Base-by-base conservation (phyloP, 53 echinoderm and acorn worm genomes). In the Stichopus horrens region DNA sequence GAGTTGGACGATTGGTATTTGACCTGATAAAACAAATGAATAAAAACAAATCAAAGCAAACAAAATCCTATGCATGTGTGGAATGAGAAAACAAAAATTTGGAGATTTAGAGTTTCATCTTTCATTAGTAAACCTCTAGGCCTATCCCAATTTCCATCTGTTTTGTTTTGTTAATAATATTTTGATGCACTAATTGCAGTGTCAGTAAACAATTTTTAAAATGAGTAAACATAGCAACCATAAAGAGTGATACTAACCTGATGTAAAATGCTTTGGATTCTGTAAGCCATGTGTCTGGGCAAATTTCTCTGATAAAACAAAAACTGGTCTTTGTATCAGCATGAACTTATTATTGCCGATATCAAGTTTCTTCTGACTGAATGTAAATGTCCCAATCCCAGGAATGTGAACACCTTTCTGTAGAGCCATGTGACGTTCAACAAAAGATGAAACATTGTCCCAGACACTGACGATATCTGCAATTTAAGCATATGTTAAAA, bases 381-480 rank as follows among this genome's bases (percentile, higher is more conserved):
- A 97, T 11, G 98, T 97, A 83, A 97, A 97, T 51, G 95, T 93
- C 51, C 98, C 98, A 10, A 97, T 93, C 9, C 95, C 98, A 54
- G 93, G 94, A 60, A 97, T 94, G 78, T 97, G 92, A 2, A 97
- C 98, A 20, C 95, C 98, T 93, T 97, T 97, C 90, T 94, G 95
- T 54, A 93, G 92, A 21, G 90, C 51, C 94, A 97, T 94, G 85
- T 97, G 95, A 18, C 94, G 91, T 76, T 97, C 98, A 73, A 97
- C 93, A 92, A 97, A 97, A 53, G 88, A 76, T 58, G 95, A 88
- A 87, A 97, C 98, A 91, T 97, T 97, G 74, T 95, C 95, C 98
- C 98, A 97, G 60, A 97, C 98, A 90, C 98, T 97, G 90, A 97
- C 92, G 56, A 97, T 92, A 93, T 97, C 98, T 97, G 92, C 11